A percentile compares a stretch with the other conserved stretches of the same genome.
phyloP scores from a whole-genome alignment of 2,888 invertebrate species.

The Spialia ferax region DNA sequence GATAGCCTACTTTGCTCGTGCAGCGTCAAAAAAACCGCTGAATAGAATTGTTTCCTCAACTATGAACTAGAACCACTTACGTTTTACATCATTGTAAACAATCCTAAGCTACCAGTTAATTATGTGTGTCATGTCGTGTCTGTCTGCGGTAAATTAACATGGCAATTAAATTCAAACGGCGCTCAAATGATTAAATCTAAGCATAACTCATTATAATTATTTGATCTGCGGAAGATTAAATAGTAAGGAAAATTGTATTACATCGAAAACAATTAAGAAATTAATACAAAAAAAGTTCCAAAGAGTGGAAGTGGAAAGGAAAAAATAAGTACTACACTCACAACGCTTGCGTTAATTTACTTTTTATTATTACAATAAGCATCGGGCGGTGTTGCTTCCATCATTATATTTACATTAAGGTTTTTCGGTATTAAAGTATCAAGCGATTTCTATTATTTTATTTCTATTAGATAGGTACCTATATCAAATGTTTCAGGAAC shows the following conservation, averaged over 20 bases:
- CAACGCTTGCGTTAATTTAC: too few relatives aligned
- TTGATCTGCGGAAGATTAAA: background rate
- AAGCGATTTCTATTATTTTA: too few relatives aligned
- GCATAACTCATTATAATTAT: background rate
- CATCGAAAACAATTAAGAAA: background rate
- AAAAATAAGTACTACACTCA: too few relatives aligned
- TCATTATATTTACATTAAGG: background rate
- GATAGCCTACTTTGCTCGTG: constrained; percentile 25
- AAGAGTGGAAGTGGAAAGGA: too few relatives aligned
- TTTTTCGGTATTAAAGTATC: too few relatives aligned
- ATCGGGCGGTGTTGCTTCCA: background rate
- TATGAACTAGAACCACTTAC: constrained; percentile 38
- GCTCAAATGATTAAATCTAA: background rate
- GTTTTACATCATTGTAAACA: constrained; percentile 21
- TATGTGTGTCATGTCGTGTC: background rate
- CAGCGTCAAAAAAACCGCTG: constrained; percentile 23
- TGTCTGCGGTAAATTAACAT: constrained; percentile 27
- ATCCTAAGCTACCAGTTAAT: constrained; percentile 10
- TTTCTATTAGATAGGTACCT: too few relatives aligned
- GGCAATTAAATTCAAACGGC: constrained; percentile 9
- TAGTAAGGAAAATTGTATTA: background rate
- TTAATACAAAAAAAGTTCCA: too few relatives aligned
- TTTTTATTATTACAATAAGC: too few relatives aligned
- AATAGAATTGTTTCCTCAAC: constrained; percentile 46
- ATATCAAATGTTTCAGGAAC: too few relatives aligned